Evolutionary conservation across 2,113 vertebrate species (phyloP), one percentile per base, ranked within the genome.

Genomic region (Zosterops borbonicus): DNA sequence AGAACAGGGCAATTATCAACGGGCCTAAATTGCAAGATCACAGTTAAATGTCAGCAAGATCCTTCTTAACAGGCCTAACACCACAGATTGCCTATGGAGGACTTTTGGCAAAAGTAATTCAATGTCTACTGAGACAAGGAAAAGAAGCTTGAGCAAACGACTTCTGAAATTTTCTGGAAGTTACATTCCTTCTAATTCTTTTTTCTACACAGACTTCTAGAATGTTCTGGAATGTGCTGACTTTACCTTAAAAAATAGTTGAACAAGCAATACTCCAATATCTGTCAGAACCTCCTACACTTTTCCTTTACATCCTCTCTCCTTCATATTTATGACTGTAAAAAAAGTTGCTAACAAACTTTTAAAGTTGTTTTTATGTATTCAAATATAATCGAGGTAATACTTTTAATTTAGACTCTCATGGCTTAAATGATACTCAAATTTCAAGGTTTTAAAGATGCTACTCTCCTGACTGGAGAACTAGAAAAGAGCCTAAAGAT

Each of bases 401-500:
- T 7, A 20, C 4, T 52, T 89, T 53, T 12, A 47, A 20, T 28
- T n/a, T 49, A 65, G 17, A 15, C 20, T 16, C 13, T 35, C 16
- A 28, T 5, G 24, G 14, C 11, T 35, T 18, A 60, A 64, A 44
- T 9, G 6, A 11, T 11, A 12, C 8, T 16, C 12, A 46, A 12
- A 44, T 44, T 18, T 37, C 37, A 44, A 60, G 6, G 18, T 28
- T 44, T 68, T 52, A 21, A 77, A 50, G 60, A 44, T 33, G 18
- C 17, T 44, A 23, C 4, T 46, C 2, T 10, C 9, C 3, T 9
- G 13, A 35, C 1, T 0, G 2, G 7, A 46, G 33, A 79, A 23
- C 5, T 42, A 14, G 22, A n/a, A n/a, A 58, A 70, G 11, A 16
- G 29, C 3, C 39, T 42, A 5, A 65, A 56, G 9, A 27, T 12